phyloP scores from a whole-genome alignment of 2,888 invertebrate genomes.

The Amorpha juglandis region DNA sequence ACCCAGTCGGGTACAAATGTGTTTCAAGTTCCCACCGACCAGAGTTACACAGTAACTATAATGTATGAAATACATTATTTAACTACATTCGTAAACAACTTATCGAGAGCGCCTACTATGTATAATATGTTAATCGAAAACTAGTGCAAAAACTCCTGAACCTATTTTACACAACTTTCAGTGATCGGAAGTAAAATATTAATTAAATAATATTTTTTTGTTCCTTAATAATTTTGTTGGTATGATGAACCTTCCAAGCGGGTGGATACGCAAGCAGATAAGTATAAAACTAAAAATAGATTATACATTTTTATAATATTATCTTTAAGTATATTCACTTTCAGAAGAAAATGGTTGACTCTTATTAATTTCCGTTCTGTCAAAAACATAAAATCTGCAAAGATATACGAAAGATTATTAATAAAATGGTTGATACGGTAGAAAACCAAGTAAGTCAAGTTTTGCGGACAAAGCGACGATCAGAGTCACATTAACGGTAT shows the following conservation, averaged over 20 bases:
- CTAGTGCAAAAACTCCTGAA: too few species aligned
- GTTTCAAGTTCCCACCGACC: too few species aligned
- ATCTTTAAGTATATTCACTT: not conserved
- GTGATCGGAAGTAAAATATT: too few species aligned
- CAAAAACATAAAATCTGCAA: not conserved
- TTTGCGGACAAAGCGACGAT: conserved; percentile 39
- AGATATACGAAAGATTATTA: not conserved
- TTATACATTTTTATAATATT: not conserved
- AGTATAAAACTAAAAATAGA: not conserved
- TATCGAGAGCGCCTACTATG: too few species aligned
- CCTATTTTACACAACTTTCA: not conserved
- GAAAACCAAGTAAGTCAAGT: conserved; percentile 38
- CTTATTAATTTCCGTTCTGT: not conserved
- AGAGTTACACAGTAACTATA: too few species aligned
- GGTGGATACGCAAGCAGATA: too few species aligned
- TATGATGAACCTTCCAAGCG: not conserved
- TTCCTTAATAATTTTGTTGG: not conserved
- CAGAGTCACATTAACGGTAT: conserved; percentile 52
- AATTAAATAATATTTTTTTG: not conserved
- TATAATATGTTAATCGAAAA: not conserved
- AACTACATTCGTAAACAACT: too few species aligned
- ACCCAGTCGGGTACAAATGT: too few species aligned
- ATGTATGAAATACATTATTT: too few species aligned
- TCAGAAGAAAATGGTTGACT: too few species aligned
- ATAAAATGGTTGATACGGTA: not conserved